Evolutionary conservation across 2,888 invertebrate genomes (phyloP).

Genomic region (Rosalia funebris): DNA sequence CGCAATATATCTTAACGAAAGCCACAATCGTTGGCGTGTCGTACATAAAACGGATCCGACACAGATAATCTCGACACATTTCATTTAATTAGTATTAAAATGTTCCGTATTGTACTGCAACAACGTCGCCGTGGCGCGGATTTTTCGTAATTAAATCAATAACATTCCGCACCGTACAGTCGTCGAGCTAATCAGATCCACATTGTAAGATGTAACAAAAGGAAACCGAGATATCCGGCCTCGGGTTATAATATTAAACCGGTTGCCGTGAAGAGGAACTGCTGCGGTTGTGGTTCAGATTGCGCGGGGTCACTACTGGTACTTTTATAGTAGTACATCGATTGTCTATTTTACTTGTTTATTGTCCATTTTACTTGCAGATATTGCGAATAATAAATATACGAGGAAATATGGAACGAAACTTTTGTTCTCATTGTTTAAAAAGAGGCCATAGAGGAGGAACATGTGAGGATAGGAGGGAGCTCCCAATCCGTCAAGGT

Average conservation of each 20-base stretch:
- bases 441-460: too few relatives aligned
- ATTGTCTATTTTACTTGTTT: background rate
- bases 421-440: too few relatives aligned
- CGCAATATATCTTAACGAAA: background rate
- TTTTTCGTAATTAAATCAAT: background rate
- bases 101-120: background rate
- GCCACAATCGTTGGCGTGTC: background rate
- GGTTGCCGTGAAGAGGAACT: background rate
- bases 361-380: too few relatives aligned
- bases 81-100: background rate
- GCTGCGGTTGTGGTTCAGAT: too few relatives aligned
- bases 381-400: too few relatives aligned
- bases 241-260: background rate
- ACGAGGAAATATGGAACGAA: too few relatives aligned
- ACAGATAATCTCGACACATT: background rate
- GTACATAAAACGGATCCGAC: background rate
- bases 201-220: conserved; percentile 21
- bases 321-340: too few relatives aligned
- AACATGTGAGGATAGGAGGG: too few relatives aligned
- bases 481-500: too few relatives aligned
- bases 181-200: conserved; percentile 18
- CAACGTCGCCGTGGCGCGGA: background rate
- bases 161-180: background rate
- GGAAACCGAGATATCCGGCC: background rate
- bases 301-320: background rate